Conservation (phyloP, 2,888 invertebrate genomes). For the Ommatoiulus sabulosus region DNA sequence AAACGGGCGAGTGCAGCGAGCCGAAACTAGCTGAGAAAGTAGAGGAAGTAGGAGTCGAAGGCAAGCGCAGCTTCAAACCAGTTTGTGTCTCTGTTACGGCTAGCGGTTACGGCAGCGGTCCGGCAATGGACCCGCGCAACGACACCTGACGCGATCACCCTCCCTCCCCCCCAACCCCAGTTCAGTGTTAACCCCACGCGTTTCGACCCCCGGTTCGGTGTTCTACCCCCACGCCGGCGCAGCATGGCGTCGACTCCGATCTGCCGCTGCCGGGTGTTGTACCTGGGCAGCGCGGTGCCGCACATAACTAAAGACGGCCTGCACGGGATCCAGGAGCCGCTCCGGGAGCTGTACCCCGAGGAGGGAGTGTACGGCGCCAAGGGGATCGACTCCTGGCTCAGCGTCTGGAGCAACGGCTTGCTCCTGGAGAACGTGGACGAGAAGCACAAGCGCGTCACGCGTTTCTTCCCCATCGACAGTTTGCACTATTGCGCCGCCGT, state of each 20-base stretch:
- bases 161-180: too few relatives aligned
- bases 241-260: constrained; percentile 84
- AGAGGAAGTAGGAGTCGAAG: not conserved
- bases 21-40: not conserved
- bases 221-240: not conserved
- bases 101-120: not conserved
- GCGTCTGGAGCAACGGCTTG: constrained; percentile 97
- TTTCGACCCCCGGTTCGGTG: not conserved
- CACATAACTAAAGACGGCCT: constrained; percentile 98
- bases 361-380: constrained; percentile 89
- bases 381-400: constrained; percentile 96
- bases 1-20: not conserved
- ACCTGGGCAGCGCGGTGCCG: constrained; percentile 95
- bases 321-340: constrained; percentile 96
- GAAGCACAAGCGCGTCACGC: constrained; percentile 90
- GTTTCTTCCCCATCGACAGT: constrained; percentile 96
- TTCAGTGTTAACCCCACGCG: not conserved
- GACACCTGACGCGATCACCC: too few relatives aligned
- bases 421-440: constrained; percentile 94
- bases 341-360: constrained; percentile 95
- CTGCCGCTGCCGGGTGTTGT: constrained; percentile 95
- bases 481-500: constrained; percentile 97
- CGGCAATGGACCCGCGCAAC: not conserved
- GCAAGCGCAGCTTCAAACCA: not conserved
- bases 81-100: not conserved